Base-by-base conservation (phyloP, 2,888 invertebrate species). In the Periphyllus acericola region DNA sequence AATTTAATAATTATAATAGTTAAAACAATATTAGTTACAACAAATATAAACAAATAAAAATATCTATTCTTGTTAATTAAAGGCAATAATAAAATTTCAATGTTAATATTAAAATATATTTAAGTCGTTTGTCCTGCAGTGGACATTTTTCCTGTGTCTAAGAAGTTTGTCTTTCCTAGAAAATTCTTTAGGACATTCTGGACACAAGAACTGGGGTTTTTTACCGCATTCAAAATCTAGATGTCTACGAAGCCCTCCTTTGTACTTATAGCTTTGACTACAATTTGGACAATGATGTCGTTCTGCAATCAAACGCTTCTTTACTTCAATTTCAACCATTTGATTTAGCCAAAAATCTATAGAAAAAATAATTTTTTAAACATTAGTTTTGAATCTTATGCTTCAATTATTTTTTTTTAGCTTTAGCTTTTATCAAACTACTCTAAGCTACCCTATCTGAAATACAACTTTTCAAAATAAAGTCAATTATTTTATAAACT, bases 181-280 rank as follows among this genome's bases (percentile, higher is more conserved):
- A 82, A 92, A 92, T 89, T 91, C 91, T 88, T 90, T 90, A 0
- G 90, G 89, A 90, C 92, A 92, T 88, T 92, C 91, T 29, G 92
- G 92, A 90, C 92, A 92, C 88, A 91, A 91, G 89, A 92, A 92
- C 89, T 92, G 91, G 3, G 92, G 92, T 89, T 91, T 92, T 90
- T 92, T 92, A 74, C 92, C 92, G 90, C 92, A 92, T 88, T 92
- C 92, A 91, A 87, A 89, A 68, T 92, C 89, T 25, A 89, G 86
- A 78, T 90, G 90, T 75, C 89, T 89, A 36, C 90, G 89, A 82
- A 90, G 89, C 72, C 89, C 90, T 52, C 93, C 93, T 40, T 92
- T 92, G 72, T 93, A 92, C 36, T 93, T 93, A 90, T 94, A 94
- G 29, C 92, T 92, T 89, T 93, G 93, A 55, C 93, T 93, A 76